Evolutionary conservation across 1,140 invertebrate genomes (phyloP).

Genomic region (Cataglyphis hispanica): DNA sequence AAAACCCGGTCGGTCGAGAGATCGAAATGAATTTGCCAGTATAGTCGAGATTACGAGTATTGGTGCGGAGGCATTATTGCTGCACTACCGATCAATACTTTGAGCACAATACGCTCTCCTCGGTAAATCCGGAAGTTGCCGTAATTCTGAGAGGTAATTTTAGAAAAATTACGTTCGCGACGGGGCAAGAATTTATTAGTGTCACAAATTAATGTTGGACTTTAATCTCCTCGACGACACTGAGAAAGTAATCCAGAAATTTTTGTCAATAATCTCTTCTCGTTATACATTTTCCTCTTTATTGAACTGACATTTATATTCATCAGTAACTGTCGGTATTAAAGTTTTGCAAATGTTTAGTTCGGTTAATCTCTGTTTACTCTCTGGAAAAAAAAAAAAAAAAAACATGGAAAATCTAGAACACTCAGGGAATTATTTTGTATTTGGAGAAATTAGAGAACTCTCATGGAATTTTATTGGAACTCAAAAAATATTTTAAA

Average conservation of each 20-base stretch:
- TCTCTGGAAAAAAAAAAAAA: too few species aligned
- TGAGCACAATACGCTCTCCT: slow-evolving; percentile 48
- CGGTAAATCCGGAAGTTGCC: slow-evolving; percentile 36
- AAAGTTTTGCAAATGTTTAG: too few species aligned
- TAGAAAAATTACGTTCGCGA: slow-evolving; percentile 30
- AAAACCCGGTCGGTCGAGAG: slow-evolving; percentile 42
- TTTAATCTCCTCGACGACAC: neutral
- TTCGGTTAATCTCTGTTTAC: neutral
- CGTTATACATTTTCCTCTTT: neutral
- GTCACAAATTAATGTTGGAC: slow-evolving; percentile 22
- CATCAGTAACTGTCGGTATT: neutral
- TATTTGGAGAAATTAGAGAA: too few species aligned
- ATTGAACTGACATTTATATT: neutral
- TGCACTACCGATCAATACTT: slow-evolving; percentile 54
- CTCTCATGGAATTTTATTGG: too few species aligned
- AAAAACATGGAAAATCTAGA: too few species aligned
- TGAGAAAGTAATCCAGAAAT: neutral
- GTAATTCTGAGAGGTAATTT: slow-evolving; percentile 37
- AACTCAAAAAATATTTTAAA: too few species aligned
- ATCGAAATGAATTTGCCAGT: slow-evolving; percentile 44
- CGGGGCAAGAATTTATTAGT: slow-evolving; percentile 4
- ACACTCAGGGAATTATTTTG: too few species aligned
- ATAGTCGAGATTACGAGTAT: slow-evolving; percentile 54
- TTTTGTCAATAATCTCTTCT: neutral
- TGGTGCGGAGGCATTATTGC: slow-evolving; percentile 46